A percentile compares a stretch with the other conserved stretches of the same genome.
Conservation (phyloP, 1,140 invertebrate species). For the Monomorium pharaonis region DNA sequence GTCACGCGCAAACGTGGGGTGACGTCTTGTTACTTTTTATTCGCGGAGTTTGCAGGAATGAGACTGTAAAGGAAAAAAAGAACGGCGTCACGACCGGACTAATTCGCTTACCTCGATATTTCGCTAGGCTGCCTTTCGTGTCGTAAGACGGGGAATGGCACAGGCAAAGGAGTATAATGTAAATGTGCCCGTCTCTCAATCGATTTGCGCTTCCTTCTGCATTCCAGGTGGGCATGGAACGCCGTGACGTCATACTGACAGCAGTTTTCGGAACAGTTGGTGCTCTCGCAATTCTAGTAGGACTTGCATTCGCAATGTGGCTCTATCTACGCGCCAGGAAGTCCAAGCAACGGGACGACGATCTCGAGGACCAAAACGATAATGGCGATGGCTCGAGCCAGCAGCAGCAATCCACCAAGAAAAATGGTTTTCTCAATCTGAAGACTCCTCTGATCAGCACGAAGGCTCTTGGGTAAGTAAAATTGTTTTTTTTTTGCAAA, state of each 20-base stretch:
- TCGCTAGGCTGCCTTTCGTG: background rate
- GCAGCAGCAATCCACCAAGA: slow-evolving; percentile 73
- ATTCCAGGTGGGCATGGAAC: slow-evolving; percentile 85
- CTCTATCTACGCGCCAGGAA: slow-evolving; percentile 82
- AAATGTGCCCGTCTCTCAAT: slow-evolving; percentile 15
- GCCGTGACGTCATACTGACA: slow-evolving; percentile 84
- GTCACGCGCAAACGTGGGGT: background rate
- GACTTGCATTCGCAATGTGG: slow-evolving; percentile 83
- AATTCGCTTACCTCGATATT: background rate
- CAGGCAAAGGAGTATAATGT: background rate
- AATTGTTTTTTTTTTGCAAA: background rate
- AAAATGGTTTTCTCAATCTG: slow-evolving; percentile 90
- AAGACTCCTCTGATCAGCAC: slow-evolving; percentile 91
- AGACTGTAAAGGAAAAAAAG: background rate
- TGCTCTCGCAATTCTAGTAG: slow-evolving; percentile 82
- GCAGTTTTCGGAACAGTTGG: slow-evolving; percentile 84
- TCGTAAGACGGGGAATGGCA: background rate
- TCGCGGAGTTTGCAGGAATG: background rate
- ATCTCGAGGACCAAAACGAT: slow-evolving; percentile 79
- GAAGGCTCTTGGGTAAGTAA: slow-evolving; percentile 87
- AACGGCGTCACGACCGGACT: background rate
- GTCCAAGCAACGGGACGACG: slow-evolving; percentile 79
- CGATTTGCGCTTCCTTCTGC: slow-evolving; percentile 16
- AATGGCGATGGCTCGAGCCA: slow-evolving; percentile 70
- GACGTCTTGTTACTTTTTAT: background rate